A percentile compares a stretch with the other conserved stretches of the same genome.
Conservation (phyloP, 2,797 vertebrate genomes). For the Thripadectes ignobilis region DNA sequence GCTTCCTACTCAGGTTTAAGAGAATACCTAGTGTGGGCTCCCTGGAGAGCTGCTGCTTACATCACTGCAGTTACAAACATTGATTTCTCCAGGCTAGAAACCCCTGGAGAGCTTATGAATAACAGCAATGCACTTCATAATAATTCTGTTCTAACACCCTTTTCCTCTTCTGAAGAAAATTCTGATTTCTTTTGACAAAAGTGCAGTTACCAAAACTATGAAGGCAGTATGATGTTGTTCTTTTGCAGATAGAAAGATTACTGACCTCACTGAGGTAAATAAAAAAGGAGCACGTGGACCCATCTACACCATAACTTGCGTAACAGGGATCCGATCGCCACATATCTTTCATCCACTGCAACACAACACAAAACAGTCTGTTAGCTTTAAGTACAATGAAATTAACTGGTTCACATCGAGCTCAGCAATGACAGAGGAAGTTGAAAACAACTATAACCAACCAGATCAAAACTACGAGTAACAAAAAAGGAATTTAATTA, state of each 20-base stretch:
- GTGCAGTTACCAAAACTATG: neutral
- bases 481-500: neutral
- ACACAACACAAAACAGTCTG: neutral
- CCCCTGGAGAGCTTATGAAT: neutral
- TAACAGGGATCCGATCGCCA: conserved; percentile 97
- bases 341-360: conserved; percentile 99
- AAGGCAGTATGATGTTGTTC: neutral
- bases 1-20: neutral
- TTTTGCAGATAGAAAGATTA: neutral
- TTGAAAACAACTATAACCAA: neutral
- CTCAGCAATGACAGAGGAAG: neutral
- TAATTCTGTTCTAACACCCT: neutral
- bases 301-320: conserved; percentile 93
- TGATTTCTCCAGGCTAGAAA: neutral
- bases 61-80: neutral
- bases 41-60: neutral
- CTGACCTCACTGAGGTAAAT: conserved; percentile 99
- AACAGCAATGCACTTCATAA: neutral
- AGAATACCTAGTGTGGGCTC: neutral
- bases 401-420: neutral
- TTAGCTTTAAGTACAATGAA: neutral
- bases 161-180: neutral
- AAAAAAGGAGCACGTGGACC: conserved; percentile 96
- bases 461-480: neutral
- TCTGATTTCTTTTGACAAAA: neutral